Conservation (phyloP, 1,140 invertebrate genomes). For the Microplitis mediator region DNA sequence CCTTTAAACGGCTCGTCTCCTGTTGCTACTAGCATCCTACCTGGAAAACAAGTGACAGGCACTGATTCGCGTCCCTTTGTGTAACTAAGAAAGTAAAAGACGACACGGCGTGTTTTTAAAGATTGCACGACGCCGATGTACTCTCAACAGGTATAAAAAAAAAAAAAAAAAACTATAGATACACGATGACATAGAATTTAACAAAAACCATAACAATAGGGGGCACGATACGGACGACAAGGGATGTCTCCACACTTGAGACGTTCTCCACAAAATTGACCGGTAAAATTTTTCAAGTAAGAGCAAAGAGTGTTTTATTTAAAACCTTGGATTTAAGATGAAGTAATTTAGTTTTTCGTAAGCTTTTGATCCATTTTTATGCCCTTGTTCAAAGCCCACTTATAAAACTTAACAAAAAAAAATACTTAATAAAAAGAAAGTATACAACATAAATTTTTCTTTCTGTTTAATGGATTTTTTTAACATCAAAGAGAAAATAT, state of each 20-base stretch:
- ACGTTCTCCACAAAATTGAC: slow-evolving; percentile 19
- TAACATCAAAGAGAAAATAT: too few relatives aligned
- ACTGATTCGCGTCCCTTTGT: slow-evolving; percentile 9
- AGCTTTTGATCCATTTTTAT: not conserved
- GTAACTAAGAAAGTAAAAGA: not conserved
- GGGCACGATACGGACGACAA: slow-evolving; percentile 9
- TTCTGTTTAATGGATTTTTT: too few relatives aligned
- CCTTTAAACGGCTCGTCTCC: not conserved
- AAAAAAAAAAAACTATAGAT: not conserved
- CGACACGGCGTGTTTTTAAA: not conserved
- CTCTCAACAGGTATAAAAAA: not conserved
- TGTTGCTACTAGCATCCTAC: not conserved
- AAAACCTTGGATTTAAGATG: not conserved
- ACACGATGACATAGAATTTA: not conserved
- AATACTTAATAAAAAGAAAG: not conserved
- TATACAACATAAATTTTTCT: too few relatives aligned
- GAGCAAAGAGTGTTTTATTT: not conserved
- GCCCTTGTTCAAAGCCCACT: too few relatives aligned
- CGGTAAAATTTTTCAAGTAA: slow-evolving; percentile 8
- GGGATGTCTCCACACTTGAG: slow-evolving; percentile 7
- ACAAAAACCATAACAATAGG: not conserved
- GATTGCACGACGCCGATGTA: not conserved
- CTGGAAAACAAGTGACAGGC: not conserved
- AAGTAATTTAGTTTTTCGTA: not conserved
- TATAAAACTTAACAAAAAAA: not conserved